Percentiles rank a stretch among this genome's conserved stretches.
Conservation (phyloP, 2,113 vertebrate genomes). For the Sceloporus undulatus region DNA sequence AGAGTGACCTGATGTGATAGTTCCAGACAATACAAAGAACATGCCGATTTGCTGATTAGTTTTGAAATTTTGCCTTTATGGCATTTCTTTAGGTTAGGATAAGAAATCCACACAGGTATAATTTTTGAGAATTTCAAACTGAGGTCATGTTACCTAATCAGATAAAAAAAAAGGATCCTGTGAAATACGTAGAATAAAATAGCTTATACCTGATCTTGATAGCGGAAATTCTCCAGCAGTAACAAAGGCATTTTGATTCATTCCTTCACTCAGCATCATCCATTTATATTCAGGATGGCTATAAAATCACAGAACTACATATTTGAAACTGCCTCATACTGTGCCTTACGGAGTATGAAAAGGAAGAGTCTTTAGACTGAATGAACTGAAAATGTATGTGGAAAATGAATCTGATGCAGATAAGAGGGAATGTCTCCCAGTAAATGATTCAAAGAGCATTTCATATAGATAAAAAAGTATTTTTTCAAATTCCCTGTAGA, state of each 20-base stretch:
- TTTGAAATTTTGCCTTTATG: constrained; percentile 67
- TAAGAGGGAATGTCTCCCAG: background rate
- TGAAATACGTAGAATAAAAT: constrained; percentile 25
- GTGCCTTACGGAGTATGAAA: background rate
- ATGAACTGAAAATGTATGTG: background rate
- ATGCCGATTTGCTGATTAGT: constrained; percentile 5
- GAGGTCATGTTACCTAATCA: constrained; percentile 24
- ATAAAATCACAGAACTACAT: background rate
- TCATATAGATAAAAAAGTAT: background rate
- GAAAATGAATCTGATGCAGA: background rate
- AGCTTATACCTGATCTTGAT: background rate
- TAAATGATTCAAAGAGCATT: background rate
- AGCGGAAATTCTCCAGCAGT: background rate
- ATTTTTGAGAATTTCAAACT: constrained; percentile 50
- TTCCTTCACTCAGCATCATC: background rate
- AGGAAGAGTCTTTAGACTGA: background rate
- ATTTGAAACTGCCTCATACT: constrained; percentile 7
- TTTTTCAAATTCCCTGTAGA: background rate
- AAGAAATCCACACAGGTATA: constrained; percentile 9
- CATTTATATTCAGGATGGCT: background rate
- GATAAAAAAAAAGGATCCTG: constrained; percentile 32
- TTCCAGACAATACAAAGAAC: constrained; percentile 41
- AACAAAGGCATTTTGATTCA: background rate
- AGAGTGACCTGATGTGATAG: background rate
- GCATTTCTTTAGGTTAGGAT: constrained; percentile 58